phyloP scores from a whole-genome alignment of 2,888 invertebrate genomes.

The Leistus spinibarbis region DNA sequence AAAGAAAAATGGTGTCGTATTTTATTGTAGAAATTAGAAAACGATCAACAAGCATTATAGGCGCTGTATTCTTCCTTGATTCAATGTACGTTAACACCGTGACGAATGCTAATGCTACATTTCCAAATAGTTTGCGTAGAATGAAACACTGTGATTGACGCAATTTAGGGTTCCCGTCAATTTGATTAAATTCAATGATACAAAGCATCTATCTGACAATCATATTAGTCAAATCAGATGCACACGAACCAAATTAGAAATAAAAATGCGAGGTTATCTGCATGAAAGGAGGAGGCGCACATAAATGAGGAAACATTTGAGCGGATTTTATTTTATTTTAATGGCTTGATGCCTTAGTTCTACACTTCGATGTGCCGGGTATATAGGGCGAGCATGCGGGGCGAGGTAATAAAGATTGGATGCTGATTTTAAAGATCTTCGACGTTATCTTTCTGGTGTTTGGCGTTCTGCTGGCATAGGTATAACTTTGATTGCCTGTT shows the following conservation, averaged over 20 bases:
- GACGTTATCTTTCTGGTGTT: conserved; percentile 31
- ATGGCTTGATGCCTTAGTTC: conserved; percentile 28
- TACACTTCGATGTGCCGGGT: not conserved
- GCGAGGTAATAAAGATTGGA: conserved; percentile 21
- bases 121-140: not conserved
- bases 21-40: too few species aligned
- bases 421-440: conserved; percentile 32
- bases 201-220: not conserved
- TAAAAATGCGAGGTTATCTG: conserved; percentile 24
- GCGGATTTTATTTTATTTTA: conserved; percentile 30
- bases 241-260: not conserved
- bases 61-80: too few species aligned
- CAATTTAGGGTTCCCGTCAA: not conserved
- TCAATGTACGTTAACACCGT: too few species aligned
- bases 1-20: too few species aligned
- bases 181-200: not conserved
- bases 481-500: conserved; percentile 37
- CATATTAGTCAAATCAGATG: not conserved
- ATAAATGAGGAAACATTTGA: conserved; percentile 11
- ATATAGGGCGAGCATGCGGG: not conserved
- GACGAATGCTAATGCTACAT: too few species aligned
- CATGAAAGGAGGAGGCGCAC: conserved; percentile 17
- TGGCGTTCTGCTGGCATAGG: conserved; percentile 25
- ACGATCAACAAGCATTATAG: too few species aligned
- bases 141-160: not conserved